Conservation (phyloP, 2,888 invertebrate species). For the Andrena hattorfiana region DNA sequence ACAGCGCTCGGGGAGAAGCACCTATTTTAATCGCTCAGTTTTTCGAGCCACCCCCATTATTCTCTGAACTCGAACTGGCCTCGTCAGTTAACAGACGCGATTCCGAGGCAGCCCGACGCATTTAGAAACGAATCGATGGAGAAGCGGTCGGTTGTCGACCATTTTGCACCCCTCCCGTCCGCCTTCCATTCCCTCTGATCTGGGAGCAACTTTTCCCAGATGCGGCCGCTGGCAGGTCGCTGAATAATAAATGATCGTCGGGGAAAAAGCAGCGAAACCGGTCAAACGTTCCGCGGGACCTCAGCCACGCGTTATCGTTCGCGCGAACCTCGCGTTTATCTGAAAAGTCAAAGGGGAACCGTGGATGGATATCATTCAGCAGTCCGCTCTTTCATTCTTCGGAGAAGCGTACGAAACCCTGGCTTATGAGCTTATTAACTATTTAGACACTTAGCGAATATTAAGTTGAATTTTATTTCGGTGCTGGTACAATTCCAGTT, state of each 20-base stretch:
- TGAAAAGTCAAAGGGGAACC: conserved; percentile 23
- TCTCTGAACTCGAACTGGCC: conserved; percentile 14
- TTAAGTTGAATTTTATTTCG: neutral
- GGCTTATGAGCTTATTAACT: neutral
- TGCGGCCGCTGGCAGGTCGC: conserved; percentile 4
- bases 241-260: conserved; percentile 42
- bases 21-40: conserved; percentile 5
- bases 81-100: conserved; percentile 33
- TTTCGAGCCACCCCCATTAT: conserved; percentile 31
- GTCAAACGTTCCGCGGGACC: conserved; percentile 9
- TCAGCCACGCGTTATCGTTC: conserved; percentile 28
- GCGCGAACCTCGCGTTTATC: conserved; percentile 25
- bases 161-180: conserved; percentile 37
- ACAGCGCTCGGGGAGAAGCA: neutral
- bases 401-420: too few relatives aligned
- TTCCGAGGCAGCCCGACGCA: conserved; percentile 46
- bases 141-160: conserved; percentile 53
- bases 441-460: neutral
- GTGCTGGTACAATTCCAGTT: neutral
- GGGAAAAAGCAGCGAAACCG: neutral
- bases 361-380: neutral
- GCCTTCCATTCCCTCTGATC: conserved; percentile 38
- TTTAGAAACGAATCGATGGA: conserved; percentile 66
- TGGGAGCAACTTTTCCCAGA: conserved; percentile 26
- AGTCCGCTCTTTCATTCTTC: too few relatives aligned